These are phyloP conservation scores for Tautogolabrus adspersus DNA, from an alignment of 2,113 vertebrate species.

Conservation along the genomic window DNA sequence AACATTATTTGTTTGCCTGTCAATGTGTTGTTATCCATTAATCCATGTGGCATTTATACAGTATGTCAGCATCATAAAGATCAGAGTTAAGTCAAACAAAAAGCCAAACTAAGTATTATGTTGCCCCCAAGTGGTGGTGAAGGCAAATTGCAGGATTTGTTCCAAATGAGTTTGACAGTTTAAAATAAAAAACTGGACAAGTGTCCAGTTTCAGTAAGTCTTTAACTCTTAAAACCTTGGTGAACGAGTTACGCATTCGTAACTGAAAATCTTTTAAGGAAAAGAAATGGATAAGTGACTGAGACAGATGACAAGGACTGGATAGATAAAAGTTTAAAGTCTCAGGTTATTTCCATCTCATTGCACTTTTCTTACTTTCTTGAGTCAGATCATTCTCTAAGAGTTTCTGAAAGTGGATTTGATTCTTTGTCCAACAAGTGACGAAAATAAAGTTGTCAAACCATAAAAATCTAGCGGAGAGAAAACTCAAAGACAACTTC, in stretches of 20 bases:
- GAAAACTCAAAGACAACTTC: constrained; percentile 27
- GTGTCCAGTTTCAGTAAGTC: neutral
- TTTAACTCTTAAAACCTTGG: neutral
- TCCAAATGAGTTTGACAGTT: neutral
- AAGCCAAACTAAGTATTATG: constrained; percentile 6
- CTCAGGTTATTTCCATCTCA: neutral
- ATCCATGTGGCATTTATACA: neutral
- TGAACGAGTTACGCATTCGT: neutral
- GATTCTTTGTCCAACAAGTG: neutral
- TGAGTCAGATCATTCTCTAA: neutral
- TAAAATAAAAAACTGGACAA: neutral
- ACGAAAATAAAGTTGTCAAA: neutral
- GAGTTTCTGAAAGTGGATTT: neutral
- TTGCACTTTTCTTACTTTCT: neutral
- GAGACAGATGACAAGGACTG: neutral
- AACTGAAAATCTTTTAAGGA: neutral
- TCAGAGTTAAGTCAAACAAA: neutral
- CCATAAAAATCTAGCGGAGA: neutral
- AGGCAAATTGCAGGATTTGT: constrained; percentile 6
- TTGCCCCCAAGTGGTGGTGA: constrained; percentile 55
- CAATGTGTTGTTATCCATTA: neutral
- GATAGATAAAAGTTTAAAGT: neutral
- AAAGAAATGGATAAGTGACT: neutral
- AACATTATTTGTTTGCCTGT: neutral
- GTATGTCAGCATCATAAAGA: neutral